Evolutionary conservation across 2,888 invertebrate species (phyloP).

Genomic region (Selenia dentaria): DNA sequence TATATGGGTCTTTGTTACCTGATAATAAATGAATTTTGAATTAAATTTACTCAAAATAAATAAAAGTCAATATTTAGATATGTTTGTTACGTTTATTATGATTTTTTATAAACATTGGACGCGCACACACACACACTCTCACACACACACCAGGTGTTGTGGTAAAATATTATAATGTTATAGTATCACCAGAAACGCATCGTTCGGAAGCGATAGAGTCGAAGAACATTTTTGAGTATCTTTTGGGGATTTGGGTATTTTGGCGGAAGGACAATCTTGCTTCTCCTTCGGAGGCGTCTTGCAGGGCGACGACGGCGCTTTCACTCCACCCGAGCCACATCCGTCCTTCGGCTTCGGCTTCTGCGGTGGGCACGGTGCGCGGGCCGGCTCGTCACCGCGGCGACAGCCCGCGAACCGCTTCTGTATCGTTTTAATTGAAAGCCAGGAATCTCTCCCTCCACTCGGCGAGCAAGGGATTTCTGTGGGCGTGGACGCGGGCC

Average conservation of each 20-base stretch:
- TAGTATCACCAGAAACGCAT: background rate
- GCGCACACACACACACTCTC: background rate
- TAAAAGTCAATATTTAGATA: background rate
- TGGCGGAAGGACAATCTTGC: background rate
- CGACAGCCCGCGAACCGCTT: constrained; percentile 30
- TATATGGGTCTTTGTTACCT: too few species aligned
- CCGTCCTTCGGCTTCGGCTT: background rate
- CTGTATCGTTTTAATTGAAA: constrained; percentile 37
- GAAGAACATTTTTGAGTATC: background rate
- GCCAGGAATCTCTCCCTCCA: constrained; percentile 32
- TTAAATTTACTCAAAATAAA: background rate
- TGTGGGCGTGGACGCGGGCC: background rate
- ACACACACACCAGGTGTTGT: background rate
- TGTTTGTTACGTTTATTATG: background rate
- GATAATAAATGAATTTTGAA: too few species aligned
- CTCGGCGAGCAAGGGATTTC: background rate
- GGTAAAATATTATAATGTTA: background rate
- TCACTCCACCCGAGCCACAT: background rate
- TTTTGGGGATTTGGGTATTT: background rate
- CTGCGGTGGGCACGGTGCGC: background rate
- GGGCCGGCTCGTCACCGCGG: background rate
- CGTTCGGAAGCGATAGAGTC: background rate
- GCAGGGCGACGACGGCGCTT: background rate
- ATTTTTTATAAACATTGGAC: background rate
- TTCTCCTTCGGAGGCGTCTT: background rate